Conservation (phyloP, 2,113 vertebrate species). For the Canis aureus region DNA sequence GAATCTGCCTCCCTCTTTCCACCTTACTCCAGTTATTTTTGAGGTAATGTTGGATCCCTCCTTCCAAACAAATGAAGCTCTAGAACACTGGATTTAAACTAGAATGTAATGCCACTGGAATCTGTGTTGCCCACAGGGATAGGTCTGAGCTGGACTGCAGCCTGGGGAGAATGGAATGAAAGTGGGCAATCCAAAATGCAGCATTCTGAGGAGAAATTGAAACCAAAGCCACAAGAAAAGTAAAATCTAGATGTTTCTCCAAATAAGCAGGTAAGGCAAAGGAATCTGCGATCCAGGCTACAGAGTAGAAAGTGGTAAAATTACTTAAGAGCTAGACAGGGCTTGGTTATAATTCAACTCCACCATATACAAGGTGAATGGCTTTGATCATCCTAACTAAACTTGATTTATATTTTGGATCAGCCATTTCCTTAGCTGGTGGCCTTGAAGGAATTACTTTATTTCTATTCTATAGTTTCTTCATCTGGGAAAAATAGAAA, state of each 20-base stretch:
- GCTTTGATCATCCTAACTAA: conserved; percentile 43
- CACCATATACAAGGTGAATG: neutral
- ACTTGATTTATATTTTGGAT: neutral
- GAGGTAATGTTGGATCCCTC: neutral
- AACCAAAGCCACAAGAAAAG: neutral
- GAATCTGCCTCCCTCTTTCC: neutral
- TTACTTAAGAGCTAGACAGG: neutral
- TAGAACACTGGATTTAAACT: neutral
- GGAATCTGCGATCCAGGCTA: neutral
- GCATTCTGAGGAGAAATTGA: neutral
- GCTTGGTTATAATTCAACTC: neutral
- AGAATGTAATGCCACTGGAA: neutral
- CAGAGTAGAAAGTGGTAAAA: neutral
- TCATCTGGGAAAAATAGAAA: conserved; percentile 13
- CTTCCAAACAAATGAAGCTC: neutral
- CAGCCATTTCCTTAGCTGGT: conserved; percentile 13
- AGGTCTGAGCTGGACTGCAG: neutral
- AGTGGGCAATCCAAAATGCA: neutral
- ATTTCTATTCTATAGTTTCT: neutral
- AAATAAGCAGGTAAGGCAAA: neutral
- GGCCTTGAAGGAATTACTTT: neutral
- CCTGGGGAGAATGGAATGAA: neutral
- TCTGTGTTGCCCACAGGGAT: neutral
- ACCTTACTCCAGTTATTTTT: neutral
- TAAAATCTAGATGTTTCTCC: conserved; percentile 1